Conservation (phyloP, 2,113 vertebrate genomes). For the Peromyscus californicus region DNA sequence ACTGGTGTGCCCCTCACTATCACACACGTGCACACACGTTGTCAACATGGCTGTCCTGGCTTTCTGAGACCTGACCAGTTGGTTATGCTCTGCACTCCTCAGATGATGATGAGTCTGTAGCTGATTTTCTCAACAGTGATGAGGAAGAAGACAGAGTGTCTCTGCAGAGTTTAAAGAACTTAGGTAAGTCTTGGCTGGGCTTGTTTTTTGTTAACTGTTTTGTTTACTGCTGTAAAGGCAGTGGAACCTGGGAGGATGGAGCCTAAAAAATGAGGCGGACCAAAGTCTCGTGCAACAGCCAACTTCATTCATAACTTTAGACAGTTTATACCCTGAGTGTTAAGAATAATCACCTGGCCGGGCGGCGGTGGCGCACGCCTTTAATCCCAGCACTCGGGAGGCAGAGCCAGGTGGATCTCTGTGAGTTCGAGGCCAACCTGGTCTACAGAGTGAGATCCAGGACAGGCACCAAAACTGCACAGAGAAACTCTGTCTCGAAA, state of each 20-base stretch:
- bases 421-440: too few relatives aligned
- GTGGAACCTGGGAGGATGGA: not conserved
- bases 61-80: not conserved
- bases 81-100: not conserved
- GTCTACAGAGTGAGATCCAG: too few relatives aligned
- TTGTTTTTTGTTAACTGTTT: not conserved
- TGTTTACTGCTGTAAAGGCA: not conserved
- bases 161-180: constrained; percentile 88
- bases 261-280: not conserved
- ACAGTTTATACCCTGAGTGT: not conserved
- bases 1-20: not conserved
- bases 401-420: too few relatives aligned
- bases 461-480: too few relatives aligned
- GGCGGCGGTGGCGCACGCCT: too few relatives aligned
- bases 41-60: too few relatives aligned
- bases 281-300: not conserved
- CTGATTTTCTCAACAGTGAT: constrained; percentile 91
- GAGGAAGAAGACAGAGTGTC: constrained; percentile 93
- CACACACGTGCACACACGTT: fast-evolving
- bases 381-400: too few relatives aligned
- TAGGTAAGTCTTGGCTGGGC: constrained; percentile 88
- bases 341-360: not conserved
- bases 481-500: too few relatives aligned
- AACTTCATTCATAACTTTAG: not conserved
- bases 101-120: constrained; percentile 78